phyloP scores from a whole-genome alignment of 2,888 invertebrate genomes.

The Eurytoma adleriae region DNA sequence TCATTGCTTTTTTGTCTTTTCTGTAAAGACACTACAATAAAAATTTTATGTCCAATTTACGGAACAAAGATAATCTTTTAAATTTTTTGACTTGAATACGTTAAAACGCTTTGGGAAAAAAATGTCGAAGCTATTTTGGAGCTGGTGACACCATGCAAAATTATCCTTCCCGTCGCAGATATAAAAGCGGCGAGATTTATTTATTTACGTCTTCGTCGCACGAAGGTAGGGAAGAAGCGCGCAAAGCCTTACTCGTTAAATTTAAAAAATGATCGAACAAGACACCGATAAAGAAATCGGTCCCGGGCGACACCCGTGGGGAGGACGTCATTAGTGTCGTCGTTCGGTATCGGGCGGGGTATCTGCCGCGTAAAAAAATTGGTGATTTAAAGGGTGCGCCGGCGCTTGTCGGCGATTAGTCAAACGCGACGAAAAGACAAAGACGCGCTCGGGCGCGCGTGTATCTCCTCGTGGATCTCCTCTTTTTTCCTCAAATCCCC shows the following conservation, averaged over 20 bases:
- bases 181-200: too few species aligned
- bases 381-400: conserved; percentile 35
- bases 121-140: conserved; percentile 5
- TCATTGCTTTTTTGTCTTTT: too few species aligned
- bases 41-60: too few species aligned
- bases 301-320: background rate
- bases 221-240: background rate
- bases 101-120: background rate
- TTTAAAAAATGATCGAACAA: conserved; percentile 33
- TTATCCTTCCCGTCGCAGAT: background rate
- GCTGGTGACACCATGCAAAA: background rate
- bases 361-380: background rate
- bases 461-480: background rate
- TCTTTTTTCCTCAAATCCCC: conserved; percentile 2
- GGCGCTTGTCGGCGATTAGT: conserved; percentile 41
- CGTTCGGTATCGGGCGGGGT: background rate
- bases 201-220: background rate
- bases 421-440: conserved; percentile 9
- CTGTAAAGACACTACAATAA: too few species aligned
- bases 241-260: conserved; percentile 3
- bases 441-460: too few species aligned
- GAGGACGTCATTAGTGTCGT: conserved; percentile 29
- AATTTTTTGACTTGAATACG: too few species aligned
- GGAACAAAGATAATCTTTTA: too few species aligned
- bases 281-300: conserved; percentile 13